Conservation (phyloP, 2,113 vertebrate genomes). For the Catharus minimus region DNA sequence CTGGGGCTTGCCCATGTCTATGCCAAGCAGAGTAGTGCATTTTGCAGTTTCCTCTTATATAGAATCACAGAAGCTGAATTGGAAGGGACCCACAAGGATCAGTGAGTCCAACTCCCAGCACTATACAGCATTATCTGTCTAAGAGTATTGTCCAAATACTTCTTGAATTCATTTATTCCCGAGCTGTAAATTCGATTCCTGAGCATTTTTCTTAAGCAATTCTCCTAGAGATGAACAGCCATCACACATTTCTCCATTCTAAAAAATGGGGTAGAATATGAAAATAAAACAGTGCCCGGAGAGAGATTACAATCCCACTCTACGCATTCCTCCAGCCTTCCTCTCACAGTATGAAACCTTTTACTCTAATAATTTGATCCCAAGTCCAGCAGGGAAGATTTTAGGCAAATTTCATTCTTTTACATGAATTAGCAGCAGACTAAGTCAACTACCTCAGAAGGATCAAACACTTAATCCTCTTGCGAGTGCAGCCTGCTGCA, state of each 20-base stretch:
- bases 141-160: not conserved
- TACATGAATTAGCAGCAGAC: not conserved
- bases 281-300: not conserved
- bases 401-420: not conserved
- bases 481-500: not conserved
- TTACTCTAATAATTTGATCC: not conserved
- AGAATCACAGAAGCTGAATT: not conserved
- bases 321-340: not conserved
- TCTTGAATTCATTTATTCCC: not conserved
- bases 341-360: not conserved
- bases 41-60: not conserved
- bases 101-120: not conserved
- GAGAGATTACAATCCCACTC: not conserved
- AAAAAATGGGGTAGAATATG: not conserved
- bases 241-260: not conserved
- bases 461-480: not conserved
- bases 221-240: not conserved
- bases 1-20: not conserved
- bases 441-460: not conserved
- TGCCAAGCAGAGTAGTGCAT: not conserved
- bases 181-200: not conserved
- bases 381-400: not conserved
- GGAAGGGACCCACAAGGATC: not conserved
- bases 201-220: not conserved
- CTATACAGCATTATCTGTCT: not conserved